Conservation (phyloP, 1,140 invertebrate species). For the Zaprionus capensis region DNA sequence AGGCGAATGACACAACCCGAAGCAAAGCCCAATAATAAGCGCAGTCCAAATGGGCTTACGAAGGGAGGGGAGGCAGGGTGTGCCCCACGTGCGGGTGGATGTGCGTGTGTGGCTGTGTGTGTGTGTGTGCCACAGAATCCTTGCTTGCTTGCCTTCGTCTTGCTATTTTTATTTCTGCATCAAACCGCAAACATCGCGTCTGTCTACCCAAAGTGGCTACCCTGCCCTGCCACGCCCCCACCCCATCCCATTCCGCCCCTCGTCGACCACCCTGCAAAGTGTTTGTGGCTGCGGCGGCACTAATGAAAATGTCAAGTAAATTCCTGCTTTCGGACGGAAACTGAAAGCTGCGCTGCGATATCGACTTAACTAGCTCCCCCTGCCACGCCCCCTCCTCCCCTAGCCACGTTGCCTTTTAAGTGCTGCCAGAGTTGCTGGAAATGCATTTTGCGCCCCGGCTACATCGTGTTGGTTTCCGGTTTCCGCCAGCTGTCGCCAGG, state of each 20-base stretch:
- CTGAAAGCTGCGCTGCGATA: conserved; percentile 62
- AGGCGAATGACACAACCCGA: conserved; percentile 65
- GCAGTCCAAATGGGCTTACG: conserved; percentile 77
- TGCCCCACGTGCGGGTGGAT: conserved; percentile 13
- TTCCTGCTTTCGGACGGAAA: conserved; percentile 84
- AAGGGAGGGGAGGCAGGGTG: conserved; percentile 2
- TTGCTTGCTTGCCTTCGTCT: conserved; percentile 21
- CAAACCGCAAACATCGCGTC: conserved; percentile 62
- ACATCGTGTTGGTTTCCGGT: conserved; percentile 76
- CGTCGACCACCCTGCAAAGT: conserved; percentile 63
- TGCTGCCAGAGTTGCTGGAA: conserved; percentile 51
- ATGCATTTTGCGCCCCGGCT: conserved; percentile 74
- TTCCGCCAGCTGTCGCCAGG: conserved; percentile 58
- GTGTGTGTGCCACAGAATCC: conserved; percentile 26
- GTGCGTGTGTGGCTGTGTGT: conserved; percentile 15
- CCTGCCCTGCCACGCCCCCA: neutral
- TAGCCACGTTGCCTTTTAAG: conserved; percentile 38
- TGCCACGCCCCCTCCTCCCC: conserved; percentile 8
- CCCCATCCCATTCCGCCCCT: neutral
- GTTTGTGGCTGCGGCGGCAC: conserved; percentile 73
- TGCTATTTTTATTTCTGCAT: conserved; percentile 60
- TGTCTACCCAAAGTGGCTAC: conserved; percentile 45
- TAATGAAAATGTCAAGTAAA: conserved; percentile 84
- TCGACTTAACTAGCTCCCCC: conserved; percentile 78
- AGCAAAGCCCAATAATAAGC: conserved; percentile 77